Evolutionary conservation across 2,888 invertebrate genomes (phyloP), one percentile per base, ranked within the genome.

Genomic region (Mylabris sibirica): DNA sequence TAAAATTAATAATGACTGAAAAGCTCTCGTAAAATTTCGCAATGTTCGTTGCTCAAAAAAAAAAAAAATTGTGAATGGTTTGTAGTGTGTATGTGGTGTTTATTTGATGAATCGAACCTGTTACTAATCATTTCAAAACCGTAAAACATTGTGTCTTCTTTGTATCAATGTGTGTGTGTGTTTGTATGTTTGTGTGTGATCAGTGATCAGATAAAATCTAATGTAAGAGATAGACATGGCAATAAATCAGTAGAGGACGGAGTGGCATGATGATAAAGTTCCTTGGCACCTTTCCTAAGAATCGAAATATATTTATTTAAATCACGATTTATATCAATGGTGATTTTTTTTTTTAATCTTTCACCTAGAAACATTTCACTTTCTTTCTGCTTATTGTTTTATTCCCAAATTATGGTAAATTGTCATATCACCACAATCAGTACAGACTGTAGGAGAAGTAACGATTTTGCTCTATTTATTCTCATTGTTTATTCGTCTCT

Each of bases 241-340:
- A 49, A 49, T 49, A 49, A 49, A 49, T 49, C 49, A 49, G 49
- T 20, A 49, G 20, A 49, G 20, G 49, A 20, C 14, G 24, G 24
- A 24, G 61, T 61, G 61, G 61, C 61, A 61, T 61, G 35, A 38
- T 61, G 61, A 61, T 61, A 61, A 30, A 61, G 61, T 34, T 41
- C 38, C 61, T 41, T 61, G 61, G 61, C 61, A 61, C 61, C 38
- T 61, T 61, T 41, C 41, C 41, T 35, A 38, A 35, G 41, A 61
- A 61, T 61, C 41, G 34, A 61, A 61, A 61, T 38, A 53, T 53
- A 53, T 38, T 61, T 61, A 61, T 61, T 53, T 53, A 24, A 53
- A 53, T 53, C 53, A 53, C 53, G 53, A 53, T 53, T 53, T 53
- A 53, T 53, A 53, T 53, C 53, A 22, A 53, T 53, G 53, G 53